Evolutionary conservation across 2,797 vertebrate species (phyloP).

Genomic region (Tokudaia muenninki): DNA sequence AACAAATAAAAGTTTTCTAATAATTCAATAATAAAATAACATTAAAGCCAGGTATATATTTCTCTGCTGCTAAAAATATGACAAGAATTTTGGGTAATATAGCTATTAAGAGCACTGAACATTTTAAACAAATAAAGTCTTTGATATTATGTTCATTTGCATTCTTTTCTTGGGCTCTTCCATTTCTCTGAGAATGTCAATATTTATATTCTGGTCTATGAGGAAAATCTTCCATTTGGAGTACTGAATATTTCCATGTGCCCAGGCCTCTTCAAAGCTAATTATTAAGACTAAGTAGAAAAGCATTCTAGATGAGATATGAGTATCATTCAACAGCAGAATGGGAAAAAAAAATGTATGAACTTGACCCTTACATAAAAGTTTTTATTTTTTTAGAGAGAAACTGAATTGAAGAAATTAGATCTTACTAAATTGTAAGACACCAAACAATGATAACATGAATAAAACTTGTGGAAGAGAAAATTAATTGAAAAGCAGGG

Average conservation of each 20-base stretch:
- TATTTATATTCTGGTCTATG: not conserved
- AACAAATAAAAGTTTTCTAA: constrained; percentile 38
- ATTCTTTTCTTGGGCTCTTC: not conserved
- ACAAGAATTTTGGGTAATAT: not conserved
- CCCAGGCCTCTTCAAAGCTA: not conserved
- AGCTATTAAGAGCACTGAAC: not conserved
- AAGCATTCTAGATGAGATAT: not conserved
- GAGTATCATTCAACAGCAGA: not conserved
- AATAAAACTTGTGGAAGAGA: constrained; percentile 9
- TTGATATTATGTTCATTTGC: constrained; percentile 39
- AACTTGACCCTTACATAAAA: not conserved
- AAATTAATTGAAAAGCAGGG: constrained; percentile 1
- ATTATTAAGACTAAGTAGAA: not conserved
- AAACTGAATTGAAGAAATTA: constrained; percentile 4
- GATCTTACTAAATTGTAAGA: constrained; percentile 9
- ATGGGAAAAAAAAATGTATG: not conserved
- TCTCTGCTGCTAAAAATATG: constrained; percentile 33
- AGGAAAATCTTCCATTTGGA: not conserved
- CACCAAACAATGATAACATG: not conserved
- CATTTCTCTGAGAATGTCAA: not conserved
- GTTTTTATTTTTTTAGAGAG: constrained; percentile 41
- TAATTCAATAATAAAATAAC: constrained; percentile 26
- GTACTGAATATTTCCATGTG: constrained; percentile 37
- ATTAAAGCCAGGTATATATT: not conserved
- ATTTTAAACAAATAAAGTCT: not conserved